Evolutionary conservation across 2,797 vertebrate species (phyloP), one percentile per base, ranked within the genome.

Genomic region (Apodemus agrarius): DNA sequence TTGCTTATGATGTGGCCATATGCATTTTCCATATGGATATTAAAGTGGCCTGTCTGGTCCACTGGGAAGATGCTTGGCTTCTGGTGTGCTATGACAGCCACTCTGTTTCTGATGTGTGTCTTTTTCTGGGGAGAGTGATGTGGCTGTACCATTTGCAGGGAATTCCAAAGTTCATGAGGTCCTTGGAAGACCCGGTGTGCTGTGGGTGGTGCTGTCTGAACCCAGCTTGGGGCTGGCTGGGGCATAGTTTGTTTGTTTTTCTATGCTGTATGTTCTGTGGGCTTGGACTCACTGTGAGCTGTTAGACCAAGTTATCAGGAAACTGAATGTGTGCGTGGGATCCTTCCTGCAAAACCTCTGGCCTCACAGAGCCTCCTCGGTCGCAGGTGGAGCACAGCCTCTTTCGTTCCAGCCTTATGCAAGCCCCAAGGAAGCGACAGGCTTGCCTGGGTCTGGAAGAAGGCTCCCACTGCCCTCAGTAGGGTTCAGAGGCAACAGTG

Each of bases 1-100:
- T 86, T 93, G 85, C 90, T 17, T 86, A 13, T 63, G 85, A 34
- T 0, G 61, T 91, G 86, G 78, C 54, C 13, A 82, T 82, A 1
- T 67, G 40, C 63, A 24, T 79, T 89, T 76, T 83, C 96, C 90
- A 90, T 19, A 24, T 76, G 94, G 96, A 34, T 75, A 65, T 59
- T 76, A 90, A 89, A 96, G 37, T 19, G 43, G 76, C 84, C 59
- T 29, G 65, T 43, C 79, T 82, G 74, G 79, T 85, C 75, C 79
- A 78, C 80, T 94, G 87, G 78, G 65, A 89, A 93, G 81, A 26
- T 12, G 57, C n/a, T 31, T 46, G 61, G n/a, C 82, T 49, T 81
- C 46, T 43, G 19, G 59, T 43, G 49, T 2, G 17, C 19, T 4
- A 17, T 57, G 40, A 96, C n/a, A 17, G 40, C 29, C 24, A 5